Percentiles rank a stretch among this genome's conserved stretches.
These are phyloP conservation scores for Philonicus albiceps DNA, from an alignment of 2,888 invertebrate species.

Conservation along the genomic window DNA sequence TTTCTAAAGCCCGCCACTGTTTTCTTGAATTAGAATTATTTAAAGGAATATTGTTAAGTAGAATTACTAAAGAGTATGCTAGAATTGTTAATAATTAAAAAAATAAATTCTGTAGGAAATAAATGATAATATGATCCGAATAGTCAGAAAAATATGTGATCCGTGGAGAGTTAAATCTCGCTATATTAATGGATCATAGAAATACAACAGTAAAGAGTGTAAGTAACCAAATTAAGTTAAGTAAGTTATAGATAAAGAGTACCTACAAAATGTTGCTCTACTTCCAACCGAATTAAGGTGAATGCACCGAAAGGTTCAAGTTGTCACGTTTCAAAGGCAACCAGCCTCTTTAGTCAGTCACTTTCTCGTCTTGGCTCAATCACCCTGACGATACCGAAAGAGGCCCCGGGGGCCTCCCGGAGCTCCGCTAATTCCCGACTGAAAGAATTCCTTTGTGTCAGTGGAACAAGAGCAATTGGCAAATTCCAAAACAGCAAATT, in stretches of 20 bases:
- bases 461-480: background rate
- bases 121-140: too few species aligned
- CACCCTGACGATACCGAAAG: background rate
- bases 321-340: slow-evolving; percentile 2
- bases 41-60: too few species aligned
- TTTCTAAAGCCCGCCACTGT: too few species aligned
- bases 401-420: background rate
- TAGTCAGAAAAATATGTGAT: too few species aligned
- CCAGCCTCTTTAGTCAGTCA: background rate
- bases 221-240: background rate
- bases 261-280: background rate
- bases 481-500: background rate
- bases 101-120: too few species aligned
- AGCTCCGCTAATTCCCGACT: background rate
- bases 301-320: background rate
- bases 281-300: background rate
- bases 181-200: too few species aligned
- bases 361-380: background rate
- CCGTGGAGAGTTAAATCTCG: too few species aligned
- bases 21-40: too few species aligned
- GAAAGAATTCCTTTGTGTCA: slow-evolving; percentile 11
- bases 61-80: too few species aligned
- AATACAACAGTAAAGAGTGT: background rate
- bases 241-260: background rate
- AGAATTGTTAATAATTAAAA: too few species aligned